These are phyloP conservation scores for Oxygymnocypris stewartii DNA, from an alignment of 2,113 vertebrate genomes.

Conservation along the genomic window DNA sequence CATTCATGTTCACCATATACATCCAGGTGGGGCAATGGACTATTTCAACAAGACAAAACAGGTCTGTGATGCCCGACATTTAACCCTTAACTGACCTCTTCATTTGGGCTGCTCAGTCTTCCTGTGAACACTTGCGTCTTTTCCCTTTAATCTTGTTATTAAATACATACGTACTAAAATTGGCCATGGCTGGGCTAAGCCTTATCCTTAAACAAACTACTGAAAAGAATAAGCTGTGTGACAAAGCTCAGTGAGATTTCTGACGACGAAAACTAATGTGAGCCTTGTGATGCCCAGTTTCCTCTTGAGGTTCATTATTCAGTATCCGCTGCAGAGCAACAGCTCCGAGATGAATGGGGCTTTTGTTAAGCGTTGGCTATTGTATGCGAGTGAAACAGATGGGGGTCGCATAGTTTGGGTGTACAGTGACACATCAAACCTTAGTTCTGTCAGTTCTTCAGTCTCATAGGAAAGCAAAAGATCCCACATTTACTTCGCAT, in stretches of 20 bases:
- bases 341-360: conserved; percentile 49
- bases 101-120: background rate
- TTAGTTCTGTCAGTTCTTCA: background rate
- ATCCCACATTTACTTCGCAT: background rate
- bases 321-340: conserved; percentile 41
- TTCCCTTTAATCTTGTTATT: background rate
- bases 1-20: background rate
- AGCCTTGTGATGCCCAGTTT: conserved; percentile 40
- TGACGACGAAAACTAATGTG: background rate
- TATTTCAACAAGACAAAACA: conserved; percentile 15
- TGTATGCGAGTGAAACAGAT: conserved; percentile 50
- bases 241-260: background rate
- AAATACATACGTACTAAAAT: no score
- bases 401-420: conserved; percentile 27
- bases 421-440: conserved; percentile 29
- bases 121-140: background rate
- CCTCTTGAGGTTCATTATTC: conserved; percentile 50
- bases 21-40: conserved; percentile 1
- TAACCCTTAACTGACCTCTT: background rate
- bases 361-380: conserved; percentile 53
- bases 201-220: background rate
- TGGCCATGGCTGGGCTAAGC: background rate
- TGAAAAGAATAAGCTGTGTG: background rate
- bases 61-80: background rate
- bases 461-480: background rate